Base-by-base conservation (phyloP, 2,888 invertebrate species). In the Stegana nigrithorax region DNA sequence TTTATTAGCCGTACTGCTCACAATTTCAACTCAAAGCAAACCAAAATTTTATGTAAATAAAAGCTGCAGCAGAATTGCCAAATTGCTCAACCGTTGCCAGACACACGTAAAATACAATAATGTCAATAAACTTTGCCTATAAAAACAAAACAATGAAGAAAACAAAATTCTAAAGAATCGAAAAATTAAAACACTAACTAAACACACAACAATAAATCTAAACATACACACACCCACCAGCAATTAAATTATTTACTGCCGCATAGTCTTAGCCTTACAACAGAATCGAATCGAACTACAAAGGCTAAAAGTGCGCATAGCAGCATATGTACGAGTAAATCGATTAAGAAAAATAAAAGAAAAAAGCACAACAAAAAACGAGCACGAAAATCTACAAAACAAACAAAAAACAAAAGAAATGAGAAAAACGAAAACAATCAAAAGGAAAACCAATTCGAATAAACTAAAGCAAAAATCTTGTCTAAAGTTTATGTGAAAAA, bases 41-140 rank as follows among this genome's bases (percentile, higher is more conserved):
- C n/a, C n/a, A n/a, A n/a, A n/a, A n/a, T n/a, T n/a, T n/a, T n/a
- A n/a, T n/a, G n/a, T n/a, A n/a, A n/a, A n/a, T n/a, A n/a, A n/a
- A n/a, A n/a, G n/a, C n/a, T n/a, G n/a, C n/a, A n/a, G n/a, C n/a
- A n/a, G n/a, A n/a, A n/a, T n/a, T n/a, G n/a, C n/a, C n/a, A n/a
- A n/a, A n/a, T n/a, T n/a, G 61, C 21, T 27, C 26, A 58, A 23
- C 53, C 8, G n/a, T 58, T 63, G 55, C 60, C 60, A 51, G 72
- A 59, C 70, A 72, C 70, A 70, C 69, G 60, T n/a, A n/a, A n/a
- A n/a, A n/a, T n/a, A n/a, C n/a, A n/a, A n/a, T 67, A 64, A 71
- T 73, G 73, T 80, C 74, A 75, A 78, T 75, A 80, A 80, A 78
- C 80, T 75, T 66, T 69, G 65, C 62, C 73, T 75, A 66, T 67